phyloP scores from a whole-genome alignment of 23 tunicate genomes.

The Corella eumyota region DNA sequence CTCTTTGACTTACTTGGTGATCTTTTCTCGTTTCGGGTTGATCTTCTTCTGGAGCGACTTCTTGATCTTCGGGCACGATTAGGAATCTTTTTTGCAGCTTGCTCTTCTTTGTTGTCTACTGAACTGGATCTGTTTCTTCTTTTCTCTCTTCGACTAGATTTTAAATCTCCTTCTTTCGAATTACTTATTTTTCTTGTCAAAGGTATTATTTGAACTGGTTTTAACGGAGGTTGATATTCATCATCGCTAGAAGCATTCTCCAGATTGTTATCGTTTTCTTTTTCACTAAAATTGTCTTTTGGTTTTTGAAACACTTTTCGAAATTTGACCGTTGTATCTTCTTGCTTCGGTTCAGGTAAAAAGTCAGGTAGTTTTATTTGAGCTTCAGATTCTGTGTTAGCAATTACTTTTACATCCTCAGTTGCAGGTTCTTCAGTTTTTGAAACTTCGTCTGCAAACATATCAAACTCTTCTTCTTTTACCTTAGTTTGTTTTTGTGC shows the following conservation, averaged over 20 bases:
- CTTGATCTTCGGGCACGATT: no score
- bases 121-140: no score
- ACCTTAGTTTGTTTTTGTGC: not conserved
- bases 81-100: not conserved
- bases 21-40: conserved; percentile 15
- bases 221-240: not conserved
- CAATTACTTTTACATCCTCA: not conserved
- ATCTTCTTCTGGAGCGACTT: conserved; percentile 11
- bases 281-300: not conserved
- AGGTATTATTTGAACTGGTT: no score
- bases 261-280: not conserved
- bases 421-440: not conserved
- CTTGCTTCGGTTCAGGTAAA: no score
- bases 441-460: conserved; percentile 37
- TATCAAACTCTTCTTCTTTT: conserved; percentile 16
- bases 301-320: no score
- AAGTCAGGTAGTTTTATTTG: no score
- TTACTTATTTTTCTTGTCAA: no score
- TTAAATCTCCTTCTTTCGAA: no score
- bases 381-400: no score
- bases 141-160: not conserved
- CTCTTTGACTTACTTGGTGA: not conserved
- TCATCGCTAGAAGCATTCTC: not conserved
- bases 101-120: no score
- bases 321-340: no score